Conservation (phyloP, 2,113 vertebrate species). For the Bucco capensis region DNA sequence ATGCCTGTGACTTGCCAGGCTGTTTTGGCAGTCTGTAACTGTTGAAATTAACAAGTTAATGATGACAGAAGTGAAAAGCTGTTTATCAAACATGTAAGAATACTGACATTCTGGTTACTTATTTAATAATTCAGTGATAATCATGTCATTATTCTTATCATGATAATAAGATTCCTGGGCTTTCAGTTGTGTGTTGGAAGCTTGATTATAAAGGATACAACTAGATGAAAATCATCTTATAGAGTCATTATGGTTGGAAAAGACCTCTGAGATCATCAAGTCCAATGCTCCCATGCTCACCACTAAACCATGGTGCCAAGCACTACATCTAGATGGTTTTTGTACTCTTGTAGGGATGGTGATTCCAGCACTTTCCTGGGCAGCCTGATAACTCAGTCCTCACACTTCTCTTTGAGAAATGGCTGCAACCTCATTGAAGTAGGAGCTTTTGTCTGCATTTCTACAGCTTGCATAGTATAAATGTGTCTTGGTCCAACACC, state of each 20-base stretch:
- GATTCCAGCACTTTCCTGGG: too few relatives aligned
- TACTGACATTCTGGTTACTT: background rate
- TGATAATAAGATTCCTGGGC: background rate
- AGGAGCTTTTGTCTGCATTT: background rate
- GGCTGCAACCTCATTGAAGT: background rate
- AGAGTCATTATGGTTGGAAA: too few relatives aligned
- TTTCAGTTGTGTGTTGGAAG: background rate
- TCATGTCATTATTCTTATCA: background rate
- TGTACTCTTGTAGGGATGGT: too few relatives aligned
- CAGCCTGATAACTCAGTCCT: too few relatives aligned
- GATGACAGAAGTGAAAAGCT: background rate
- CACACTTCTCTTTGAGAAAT: too few relatives aligned
- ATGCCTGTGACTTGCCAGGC: background rate
- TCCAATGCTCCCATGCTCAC: too few relatives aligned
- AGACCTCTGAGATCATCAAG: too few relatives aligned
- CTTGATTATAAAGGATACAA: background rate
- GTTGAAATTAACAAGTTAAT: background rate
- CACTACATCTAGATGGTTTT: too few relatives aligned
- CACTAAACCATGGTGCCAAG: too few relatives aligned
- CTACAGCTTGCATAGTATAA: rapidly evolving
- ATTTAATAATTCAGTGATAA: background rate
- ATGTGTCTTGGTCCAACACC: background rate
- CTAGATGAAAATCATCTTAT: too few relatives aligned
- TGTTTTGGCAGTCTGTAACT: background rate
- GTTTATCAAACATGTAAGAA: background rate